Percentiles rank a stretch among this genome's conserved stretches.
Evolutionary conservation across 2,113 vertebrate genomes (phyloP).

Genomic region (Holacanthus passer): DNA sequence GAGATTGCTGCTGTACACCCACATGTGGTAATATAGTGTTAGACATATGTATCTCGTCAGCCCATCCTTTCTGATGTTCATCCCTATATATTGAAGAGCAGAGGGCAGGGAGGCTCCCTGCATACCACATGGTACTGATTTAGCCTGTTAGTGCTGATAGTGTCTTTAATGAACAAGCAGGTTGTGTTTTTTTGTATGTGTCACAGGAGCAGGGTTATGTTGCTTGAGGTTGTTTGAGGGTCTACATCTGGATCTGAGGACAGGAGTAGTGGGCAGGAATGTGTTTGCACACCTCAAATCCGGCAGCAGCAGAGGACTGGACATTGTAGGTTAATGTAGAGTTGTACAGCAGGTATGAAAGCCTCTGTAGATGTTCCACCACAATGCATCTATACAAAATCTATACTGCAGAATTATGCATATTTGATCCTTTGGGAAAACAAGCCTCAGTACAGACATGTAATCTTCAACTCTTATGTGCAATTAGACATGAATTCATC

Average conservation of each 20-base stretch:
- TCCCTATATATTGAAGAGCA: slow-evolving; percentile 72
- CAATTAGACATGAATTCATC: too few species aligned
- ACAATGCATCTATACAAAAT: neutral
- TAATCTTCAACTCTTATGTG: too few species aligned
- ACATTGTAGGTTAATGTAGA: neutral
- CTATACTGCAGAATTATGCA: neutral
- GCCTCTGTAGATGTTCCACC: neutral
- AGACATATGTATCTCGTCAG: slow-evolving; percentile 76
- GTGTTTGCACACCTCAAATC: slow-evolving; percentile 29
- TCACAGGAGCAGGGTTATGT: slow-evolving; percentile 28
- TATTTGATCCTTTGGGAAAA: neutral
- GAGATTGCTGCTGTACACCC: slow-evolving; percentile 47
- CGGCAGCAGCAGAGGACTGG: neutral
- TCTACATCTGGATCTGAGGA: slow-evolving; percentile 54
- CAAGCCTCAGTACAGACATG: neutral
- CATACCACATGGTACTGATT: slow-evolving; percentile 73
- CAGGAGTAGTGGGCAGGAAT: slow-evolving; percentile 37
- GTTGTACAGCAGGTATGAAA: neutral
- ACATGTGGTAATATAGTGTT: slow-evolving; percentile 60
- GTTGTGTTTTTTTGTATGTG: slow-evolving; percentile 43
- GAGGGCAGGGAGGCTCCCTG: slow-evolving; percentile 59
- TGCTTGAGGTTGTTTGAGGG: slow-evolving; percentile 45
- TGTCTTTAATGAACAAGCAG: slow-evolving; percentile 67
- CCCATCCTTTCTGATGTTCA: slow-evolving; percentile 70
- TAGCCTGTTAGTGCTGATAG: slow-evolving; percentile 60